Base-by-base conservation (phyloP, 2,888 invertebrate species). In the Luperina testacea region DNA sequence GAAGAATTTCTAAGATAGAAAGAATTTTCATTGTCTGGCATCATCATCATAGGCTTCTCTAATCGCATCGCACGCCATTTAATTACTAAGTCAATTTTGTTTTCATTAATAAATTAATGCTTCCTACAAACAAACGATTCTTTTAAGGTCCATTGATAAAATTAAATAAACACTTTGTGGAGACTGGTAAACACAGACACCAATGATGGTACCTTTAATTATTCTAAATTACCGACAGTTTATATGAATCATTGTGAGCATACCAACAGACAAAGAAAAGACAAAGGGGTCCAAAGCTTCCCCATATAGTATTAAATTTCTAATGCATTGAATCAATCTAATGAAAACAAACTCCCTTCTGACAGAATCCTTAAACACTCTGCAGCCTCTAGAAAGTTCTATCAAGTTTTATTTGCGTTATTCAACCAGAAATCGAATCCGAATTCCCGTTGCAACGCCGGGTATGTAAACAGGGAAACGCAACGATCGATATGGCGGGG, bases 401-500 rank as follows among this genome's bases (percentile, higher is more conserved):
- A 72, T 51, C 51, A 70, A 75, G 61, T 77, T 77, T 78, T 71
- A 79, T 82, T 84, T 82, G 64, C 78, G 27, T 78, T 87, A 83
- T 83, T 82, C 73, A 82, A 78, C 70, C 70, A 83, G 82, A 81
- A 86, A 89, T 87, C 86, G 85, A 85, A 89, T 87, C 70, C 76
- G 72, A 75, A 78, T 85, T 72, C 88, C 77, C 85, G 82, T 83
- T 92, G 92, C 92, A 92, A 87, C 86, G 85, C 82, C 83, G 87
- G 87, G 89, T 83, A 93, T 93, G 95, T 95, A 95, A 95, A 94
- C 95, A 95, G 93, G 93, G 93, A 93, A 92, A 91, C 93, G 93
- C 92, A 91, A 86, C 88, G 90, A 95, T 96, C 96, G 96, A 96
- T 96, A 95, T 90, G 96, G 94, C 95, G 96, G 93, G 94, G 96